A percentile compares a stretch with the other conserved stretches of the same genome.
Conservation (phyloP, 2,797 vertebrate species). For the Prunella strophiata region DNA sequence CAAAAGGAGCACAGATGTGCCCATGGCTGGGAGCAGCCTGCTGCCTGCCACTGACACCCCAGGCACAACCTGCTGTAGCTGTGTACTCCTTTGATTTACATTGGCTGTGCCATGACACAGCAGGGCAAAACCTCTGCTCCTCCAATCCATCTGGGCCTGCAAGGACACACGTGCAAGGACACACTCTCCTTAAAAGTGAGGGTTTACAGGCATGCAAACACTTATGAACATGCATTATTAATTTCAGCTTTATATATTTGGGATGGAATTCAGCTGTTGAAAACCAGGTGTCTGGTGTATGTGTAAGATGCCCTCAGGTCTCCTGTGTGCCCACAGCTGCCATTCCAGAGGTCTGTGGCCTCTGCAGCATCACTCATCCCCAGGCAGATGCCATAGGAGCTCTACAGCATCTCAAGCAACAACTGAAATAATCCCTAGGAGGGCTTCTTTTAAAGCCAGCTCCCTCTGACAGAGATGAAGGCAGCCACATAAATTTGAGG, state of each 20-base stretch:
- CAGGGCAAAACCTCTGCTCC: neutral
- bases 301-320: neutral
- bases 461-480: neutral
- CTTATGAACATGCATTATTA: neutral
- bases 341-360: neutral
- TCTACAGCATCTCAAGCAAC: neutral
- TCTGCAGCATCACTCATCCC: neutral
- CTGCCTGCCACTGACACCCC: neutral
- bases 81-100: neutral
- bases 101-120: neutral
- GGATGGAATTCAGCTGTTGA: neutral
- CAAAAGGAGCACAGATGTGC: accelerated
- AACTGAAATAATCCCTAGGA: neutral
- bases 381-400: neutral
- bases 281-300: neutral
- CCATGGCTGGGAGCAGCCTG: neutral
- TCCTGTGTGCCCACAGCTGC: neutral
- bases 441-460: neutral
- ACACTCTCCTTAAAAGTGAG: neutral
- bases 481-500: neutral
- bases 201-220: neutral
- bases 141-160: neutral
- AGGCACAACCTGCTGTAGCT: neutral
- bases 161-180: neutral
- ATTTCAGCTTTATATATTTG: neutral